Conservation (phyloP, 2,797 vertebrate genomes). For the Tolypeutes matacus region DNA sequence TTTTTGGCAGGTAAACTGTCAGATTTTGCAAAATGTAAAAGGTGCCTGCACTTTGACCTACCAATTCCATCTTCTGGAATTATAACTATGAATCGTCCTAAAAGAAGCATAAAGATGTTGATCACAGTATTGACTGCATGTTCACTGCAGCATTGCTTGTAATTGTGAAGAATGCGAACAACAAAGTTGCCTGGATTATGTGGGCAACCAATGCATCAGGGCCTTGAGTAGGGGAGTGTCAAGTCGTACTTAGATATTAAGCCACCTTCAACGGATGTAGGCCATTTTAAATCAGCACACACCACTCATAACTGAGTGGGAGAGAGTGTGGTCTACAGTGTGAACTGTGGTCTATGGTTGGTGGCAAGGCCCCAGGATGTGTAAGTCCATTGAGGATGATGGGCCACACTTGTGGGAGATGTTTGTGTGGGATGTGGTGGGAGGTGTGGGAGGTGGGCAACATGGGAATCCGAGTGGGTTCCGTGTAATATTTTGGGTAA, state of each 20-base stretch:
- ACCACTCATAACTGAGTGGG: too few species aligned
- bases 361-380: too few species aligned
- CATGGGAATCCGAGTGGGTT: too few species aligned
- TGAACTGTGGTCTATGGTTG: too few species aligned
- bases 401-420: too few species aligned
- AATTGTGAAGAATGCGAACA: constrained; percentile 24
- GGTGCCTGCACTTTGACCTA: neutral
- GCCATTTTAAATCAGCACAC: too few species aligned
- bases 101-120: neutral
- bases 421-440: too few species aligned
- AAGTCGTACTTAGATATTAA: neutral
- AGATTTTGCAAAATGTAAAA: neutral
- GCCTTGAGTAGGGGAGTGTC: neutral
- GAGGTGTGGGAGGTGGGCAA: too few species aligned
- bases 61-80: constrained; percentile 49
- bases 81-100: neutral
- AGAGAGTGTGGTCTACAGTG: too few species aligned
- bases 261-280: too few species aligned
- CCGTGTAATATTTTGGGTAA: too few species aligned
- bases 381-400: too few species aligned
- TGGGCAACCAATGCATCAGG: neutral
- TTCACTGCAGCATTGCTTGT: neutral
- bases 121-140: neutral
- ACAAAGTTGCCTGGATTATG: neutral
- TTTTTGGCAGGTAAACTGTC: neutral